Evolutionary conservation across 2,113 vertebrate species (phyloP).

Genomic region (Sinocyclocheilus anshuiensis): DNA sequence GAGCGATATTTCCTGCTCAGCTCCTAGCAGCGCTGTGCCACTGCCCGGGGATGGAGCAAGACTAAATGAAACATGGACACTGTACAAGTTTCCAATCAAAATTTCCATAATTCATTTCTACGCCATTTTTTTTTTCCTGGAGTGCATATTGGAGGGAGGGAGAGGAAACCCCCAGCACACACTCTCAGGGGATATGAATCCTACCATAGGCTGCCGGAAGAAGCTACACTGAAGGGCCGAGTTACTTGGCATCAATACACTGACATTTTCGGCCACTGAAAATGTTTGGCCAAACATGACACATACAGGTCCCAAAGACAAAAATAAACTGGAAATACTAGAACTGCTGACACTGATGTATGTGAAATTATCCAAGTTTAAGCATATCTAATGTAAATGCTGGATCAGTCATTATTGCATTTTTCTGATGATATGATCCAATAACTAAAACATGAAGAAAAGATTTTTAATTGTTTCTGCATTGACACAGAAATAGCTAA

Average conservation of each 20-base stretch:
- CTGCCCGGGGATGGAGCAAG: conserved; percentile 71
- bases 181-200: conserved; percentile 68
- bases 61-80: conserved; percentile 79
- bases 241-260: neutral
- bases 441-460: neutral
- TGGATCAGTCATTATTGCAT: too few species aligned
- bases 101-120: conserved; percentile 86
- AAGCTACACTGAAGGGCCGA: conserved; percentile 43
- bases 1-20: conserved; percentile 76
- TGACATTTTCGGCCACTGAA: neutral
- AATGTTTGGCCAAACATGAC: neutral
- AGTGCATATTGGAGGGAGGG: conserved; percentile 75
- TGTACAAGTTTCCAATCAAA: conserved; percentile 81
- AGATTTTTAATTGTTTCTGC: too few species aligned
- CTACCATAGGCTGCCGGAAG: conserved; percentile 63
- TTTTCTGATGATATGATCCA: too few species aligned
- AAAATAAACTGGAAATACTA: neutral
- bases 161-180: conserved; percentile 73
- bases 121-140: conserved; percentile 72
- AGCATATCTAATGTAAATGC: too few species aligned
- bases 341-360: too few species aligned
- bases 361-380: too few species aligned
- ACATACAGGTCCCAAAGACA: neutral
- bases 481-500: too few species aligned
- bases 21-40: conserved; percentile 71